Conservation (phyloP, 2,113 vertebrate species). For the Tragelaphus scriptus region DNA sequence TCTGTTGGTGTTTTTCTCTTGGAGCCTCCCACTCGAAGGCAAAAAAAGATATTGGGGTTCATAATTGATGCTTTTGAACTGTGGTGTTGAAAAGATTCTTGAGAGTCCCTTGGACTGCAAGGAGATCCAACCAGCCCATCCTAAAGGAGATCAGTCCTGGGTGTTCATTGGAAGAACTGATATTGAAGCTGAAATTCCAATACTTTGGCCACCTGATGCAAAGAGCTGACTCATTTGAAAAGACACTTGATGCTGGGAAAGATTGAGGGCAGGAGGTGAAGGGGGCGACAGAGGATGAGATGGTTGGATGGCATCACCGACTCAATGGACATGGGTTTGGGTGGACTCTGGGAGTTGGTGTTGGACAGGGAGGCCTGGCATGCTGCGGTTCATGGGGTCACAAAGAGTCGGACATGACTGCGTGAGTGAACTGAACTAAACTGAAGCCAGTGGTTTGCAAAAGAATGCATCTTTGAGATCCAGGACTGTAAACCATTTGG, state of each 20-base stretch:
- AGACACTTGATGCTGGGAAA: background rate
- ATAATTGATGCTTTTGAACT: background rate
- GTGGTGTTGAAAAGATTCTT: background rate
- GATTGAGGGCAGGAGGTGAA: background rate
- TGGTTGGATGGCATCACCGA: background rate
- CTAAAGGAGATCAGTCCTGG: background rate
- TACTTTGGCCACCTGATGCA: background rate
- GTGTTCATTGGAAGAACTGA: background rate
- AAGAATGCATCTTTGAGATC: background rate
- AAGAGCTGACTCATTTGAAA: background rate
- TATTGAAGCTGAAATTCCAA: background rate
- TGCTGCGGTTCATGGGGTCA: background rate
- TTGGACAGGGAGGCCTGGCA: background rate
- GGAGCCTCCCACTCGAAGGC: background rate
- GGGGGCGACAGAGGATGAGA: background rate
- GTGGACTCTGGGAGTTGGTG: background rate
- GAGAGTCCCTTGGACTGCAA: background rate
- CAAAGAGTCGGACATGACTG: background rate
- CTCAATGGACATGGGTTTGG: background rate
- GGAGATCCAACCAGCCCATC: background rate
- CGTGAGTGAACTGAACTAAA: background rate
- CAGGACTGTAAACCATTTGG: background rate
- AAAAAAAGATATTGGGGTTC: background rate
- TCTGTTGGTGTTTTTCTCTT: background rate
- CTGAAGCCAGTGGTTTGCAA: background rate